Percentiles rank a stretch among this genome's conserved stretches.
Conservation (phyloP, 2,797 vertebrate species). For the Peromyscus aztecus region DNA sequence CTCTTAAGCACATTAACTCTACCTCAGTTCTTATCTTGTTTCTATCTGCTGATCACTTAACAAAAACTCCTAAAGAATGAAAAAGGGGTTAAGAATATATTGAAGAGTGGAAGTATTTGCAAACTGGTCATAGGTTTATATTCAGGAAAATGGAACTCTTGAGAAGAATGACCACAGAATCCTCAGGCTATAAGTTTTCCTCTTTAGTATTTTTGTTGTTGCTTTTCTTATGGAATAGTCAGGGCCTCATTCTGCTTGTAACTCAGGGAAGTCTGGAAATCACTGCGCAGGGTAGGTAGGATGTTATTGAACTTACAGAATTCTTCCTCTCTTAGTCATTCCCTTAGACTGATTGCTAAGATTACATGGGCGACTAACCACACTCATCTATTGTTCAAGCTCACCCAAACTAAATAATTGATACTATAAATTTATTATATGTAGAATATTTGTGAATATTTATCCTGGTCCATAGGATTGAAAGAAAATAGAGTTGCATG, state of each 20-base stretch:
- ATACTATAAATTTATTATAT: neutral
- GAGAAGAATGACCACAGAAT: neutral
- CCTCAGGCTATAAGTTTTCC: neutral
- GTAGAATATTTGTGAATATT: conserved; percentile 11
- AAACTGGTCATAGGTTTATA: neutral
- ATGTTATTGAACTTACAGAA: neutral
- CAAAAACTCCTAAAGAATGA: neutral
- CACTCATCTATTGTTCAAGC: neutral
- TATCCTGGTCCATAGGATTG: neutral
- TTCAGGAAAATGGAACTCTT: neutral
- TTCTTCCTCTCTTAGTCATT: neutral
- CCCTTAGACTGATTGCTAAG: neutral
- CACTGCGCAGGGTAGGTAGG: neutral
- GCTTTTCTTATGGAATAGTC: neutral
- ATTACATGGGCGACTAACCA: neutral
- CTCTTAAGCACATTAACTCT: neutral
- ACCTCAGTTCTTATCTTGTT: neutral
- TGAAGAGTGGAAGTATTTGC: neutral
- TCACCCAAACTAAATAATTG: neutral
- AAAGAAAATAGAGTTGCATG: neutral
- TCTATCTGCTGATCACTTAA: neutral
- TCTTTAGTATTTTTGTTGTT: neutral
- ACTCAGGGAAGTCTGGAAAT: neutral
- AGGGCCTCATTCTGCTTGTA: neutral
- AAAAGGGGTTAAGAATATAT: neutral